Evolutionary conservation across 30 jellyfish, hydroid and myxozoan genomes (phyloP).

Genomic region (Nemopilema nomurai): DNA sequence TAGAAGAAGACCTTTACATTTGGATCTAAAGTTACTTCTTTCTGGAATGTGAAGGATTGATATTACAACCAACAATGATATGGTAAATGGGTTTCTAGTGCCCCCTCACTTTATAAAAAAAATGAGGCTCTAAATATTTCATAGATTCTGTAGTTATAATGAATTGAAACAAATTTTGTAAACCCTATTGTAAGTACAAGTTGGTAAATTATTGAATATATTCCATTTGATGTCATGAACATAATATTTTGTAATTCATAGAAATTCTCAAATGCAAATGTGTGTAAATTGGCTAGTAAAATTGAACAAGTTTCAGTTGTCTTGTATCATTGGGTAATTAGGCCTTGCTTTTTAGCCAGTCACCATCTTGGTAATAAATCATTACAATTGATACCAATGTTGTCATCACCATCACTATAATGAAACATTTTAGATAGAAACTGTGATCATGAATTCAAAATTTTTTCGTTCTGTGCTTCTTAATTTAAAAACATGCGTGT

Average conservation of each 20-base stretch:
- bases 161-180: neutral
- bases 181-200: neutral
- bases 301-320: no score
- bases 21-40: neutral
- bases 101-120: no score
- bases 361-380: neutral
- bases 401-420: neutral
- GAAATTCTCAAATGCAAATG: no score
- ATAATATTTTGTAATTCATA: neutral
- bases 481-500: neutral
- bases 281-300: no score
- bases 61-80: no score
- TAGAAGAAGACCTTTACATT: neutral
- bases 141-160: neutral
- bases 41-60: neutral
- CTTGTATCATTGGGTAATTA: neutral
- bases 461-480: no score
- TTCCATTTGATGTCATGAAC: neutral
- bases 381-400: neutral
- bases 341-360: neutral
- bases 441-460: no score
- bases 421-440: no score
- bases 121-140: neutral
- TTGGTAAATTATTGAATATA: constrained; percentile 5
- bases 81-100: no score